phyloP scores from a whole-genome alignment of 2,113 vertebrate genomes.

The Dermatemys mawii region DNA sequence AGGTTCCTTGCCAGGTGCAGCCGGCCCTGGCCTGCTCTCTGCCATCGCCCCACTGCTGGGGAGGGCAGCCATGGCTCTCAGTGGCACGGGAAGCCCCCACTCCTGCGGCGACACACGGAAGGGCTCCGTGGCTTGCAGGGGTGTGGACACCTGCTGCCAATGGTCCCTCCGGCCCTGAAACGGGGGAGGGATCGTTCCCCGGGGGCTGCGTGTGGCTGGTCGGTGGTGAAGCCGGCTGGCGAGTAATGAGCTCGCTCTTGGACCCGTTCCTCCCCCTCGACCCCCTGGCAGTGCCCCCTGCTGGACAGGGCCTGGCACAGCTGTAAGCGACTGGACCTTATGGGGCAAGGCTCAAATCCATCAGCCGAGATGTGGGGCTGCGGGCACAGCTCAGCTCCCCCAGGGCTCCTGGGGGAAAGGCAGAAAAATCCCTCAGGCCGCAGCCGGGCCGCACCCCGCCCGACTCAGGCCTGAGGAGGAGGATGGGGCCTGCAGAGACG shows the following conservation, averaged over 20 bases:
- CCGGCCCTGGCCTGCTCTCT: neutral
- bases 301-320: accelerated
- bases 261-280: too few relatives aligned
- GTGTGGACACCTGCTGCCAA: neutral
- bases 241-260: neutral
- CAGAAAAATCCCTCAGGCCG: too few relatives aligned
- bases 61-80: too few relatives aligned
- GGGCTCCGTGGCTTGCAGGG: too few relatives aligned
- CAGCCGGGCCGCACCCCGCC: too few relatives aligned
- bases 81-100: neutral
- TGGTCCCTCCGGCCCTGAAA: neutral
- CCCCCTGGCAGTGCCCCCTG: accelerated
- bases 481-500: neutral
- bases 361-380: neutral
- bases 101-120: too few relatives aligned
- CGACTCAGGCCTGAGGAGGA: too few relatives aligned
- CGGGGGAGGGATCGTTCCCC: too few relatives aligned
- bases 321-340: neutral
- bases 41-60: neutral
- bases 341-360: neutral
- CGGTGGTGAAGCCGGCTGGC: too few relatives aligned
- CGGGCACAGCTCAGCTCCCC: accelerated
- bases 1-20: neutral
- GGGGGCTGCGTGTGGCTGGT: neutral
- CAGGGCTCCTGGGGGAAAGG: neutral